Percentiles rank a stretch among this genome's conserved stretches.
Evolutionary conservation across 2,113 vertebrate species (phyloP).

Genomic region (Spizaetus ornatus): DNA sequence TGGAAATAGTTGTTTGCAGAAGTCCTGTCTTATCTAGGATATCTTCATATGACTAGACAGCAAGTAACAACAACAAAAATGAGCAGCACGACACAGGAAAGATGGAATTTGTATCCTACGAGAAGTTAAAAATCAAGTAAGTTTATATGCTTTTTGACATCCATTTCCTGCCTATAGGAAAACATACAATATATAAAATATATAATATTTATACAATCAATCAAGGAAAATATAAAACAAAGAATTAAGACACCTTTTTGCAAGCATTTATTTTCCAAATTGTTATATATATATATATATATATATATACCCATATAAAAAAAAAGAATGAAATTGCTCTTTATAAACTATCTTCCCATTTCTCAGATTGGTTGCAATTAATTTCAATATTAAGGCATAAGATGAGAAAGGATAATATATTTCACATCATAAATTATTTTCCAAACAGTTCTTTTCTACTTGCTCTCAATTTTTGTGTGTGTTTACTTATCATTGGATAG

Average conservation of each 20-base stretch:
- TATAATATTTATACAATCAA: neutral
- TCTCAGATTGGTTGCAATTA: neutral
- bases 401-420: neutral
- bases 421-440: neutral
- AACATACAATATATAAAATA: neutral
- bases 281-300: neutral
- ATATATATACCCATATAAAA: neutral
- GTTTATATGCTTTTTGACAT: neutral
- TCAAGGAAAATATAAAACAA: neutral
- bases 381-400: neutral
- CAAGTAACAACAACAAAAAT: neutral
- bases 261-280: neutral
- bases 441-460: neutral
- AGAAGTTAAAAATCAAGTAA: neutral
- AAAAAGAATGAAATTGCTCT: neutral
- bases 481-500: neutral
- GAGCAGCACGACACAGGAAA: neutral
- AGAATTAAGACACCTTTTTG: neutral
- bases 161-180: neutral
- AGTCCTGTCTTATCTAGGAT: neutral
- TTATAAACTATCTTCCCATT: neutral
- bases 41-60: neutral
- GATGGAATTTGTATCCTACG: neutral
- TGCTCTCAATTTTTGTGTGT: neutral
- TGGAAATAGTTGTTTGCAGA: conserved; percentile 20